Evolutionary conservation across 2,113 vertebrate genomes (phyloP).

Genomic region (Cacatua alba): DNA sequence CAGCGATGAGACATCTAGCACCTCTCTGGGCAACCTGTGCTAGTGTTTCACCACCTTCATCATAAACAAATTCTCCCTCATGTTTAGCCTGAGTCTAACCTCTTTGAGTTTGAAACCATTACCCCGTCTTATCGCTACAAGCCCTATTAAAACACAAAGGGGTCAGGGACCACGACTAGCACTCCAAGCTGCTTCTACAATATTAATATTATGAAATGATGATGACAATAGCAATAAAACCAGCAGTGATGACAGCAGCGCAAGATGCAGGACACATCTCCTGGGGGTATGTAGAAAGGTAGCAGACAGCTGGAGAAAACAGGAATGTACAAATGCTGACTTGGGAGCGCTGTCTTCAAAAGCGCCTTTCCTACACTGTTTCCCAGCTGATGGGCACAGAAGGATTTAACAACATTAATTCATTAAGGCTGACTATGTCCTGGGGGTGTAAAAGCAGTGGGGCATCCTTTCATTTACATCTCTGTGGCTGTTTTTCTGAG

Average conservation of each 20-base stretch:
- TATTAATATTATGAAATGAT: not conserved
- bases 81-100: not conserved
- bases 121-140: not conserved
- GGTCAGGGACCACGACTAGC: fast-evolving
- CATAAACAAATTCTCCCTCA: not conserved
- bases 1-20: not conserved
- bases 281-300: not conserved
- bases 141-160: not conserved
- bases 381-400: not conserved
- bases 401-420: not conserved
- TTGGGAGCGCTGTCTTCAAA: not conserved
- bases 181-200: not conserved
- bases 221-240: not conserved
- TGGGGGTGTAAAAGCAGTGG: not conserved
- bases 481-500: not conserved
- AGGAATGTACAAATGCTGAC: not conserved
- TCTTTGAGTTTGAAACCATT: not conserved
- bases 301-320: not conserved
- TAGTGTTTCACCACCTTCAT: not conserved
- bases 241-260: not conserved
- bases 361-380: not conserved
- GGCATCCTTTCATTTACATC: conserved; percentile 25
- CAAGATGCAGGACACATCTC: not conserved
- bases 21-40: not conserved
- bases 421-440: not conserved